Base-by-base conservation (phyloP, 1,140 invertebrate genomes). In the Telenomus remus region DNA sequence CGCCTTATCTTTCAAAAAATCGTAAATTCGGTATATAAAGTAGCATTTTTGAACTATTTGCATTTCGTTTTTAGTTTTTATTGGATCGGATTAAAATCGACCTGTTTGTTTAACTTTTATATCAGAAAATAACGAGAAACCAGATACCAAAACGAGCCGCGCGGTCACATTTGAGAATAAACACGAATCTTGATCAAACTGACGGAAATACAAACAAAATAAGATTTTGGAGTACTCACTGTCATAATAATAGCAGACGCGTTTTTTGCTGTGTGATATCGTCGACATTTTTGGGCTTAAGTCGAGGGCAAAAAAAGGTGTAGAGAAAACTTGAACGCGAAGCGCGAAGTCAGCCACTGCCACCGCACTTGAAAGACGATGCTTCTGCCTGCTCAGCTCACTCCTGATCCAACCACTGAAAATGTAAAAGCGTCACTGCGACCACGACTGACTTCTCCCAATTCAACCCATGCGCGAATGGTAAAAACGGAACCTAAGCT, bases 211-310 rank as follows among this genome's bases (percentile, higher is more conserved):
- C 9, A 12, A 65, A 59, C 72, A 48, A 54, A 49, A 48, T 0
- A 12, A 53, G 68, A 37, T 27, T 27, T 66, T 6, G 15, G 68
- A 53, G 42, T 88, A 96, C 96, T 96, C 91, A 98, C 97, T 98
- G 86, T 99, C 97, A 84, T 99, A 99, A 88, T 99, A 99, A 89
- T 99, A 99, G 87, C 97, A 98, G 60, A 99, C 96, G 85, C 95
- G 92, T 87, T 97, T 97, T 83, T 95, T 96, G 80, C 92, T 95
- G 79, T 96, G 95, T 9, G 94, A 92, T 88, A 93, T 91, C 84
- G 93, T 92, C 39, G 91, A 89, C 92, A 93, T 93, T 83, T 82
- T 85, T 27, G 19, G n/a, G n/a, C n/a, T 27, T 27, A 27, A 27
- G 1, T 27, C 6, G 43, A 19, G n/a, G 19, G 56, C 19, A 72